Evolutionary conservation across 1,140 invertebrate species (phyloP).

Genomic region (Nebria ingens): DNA sequence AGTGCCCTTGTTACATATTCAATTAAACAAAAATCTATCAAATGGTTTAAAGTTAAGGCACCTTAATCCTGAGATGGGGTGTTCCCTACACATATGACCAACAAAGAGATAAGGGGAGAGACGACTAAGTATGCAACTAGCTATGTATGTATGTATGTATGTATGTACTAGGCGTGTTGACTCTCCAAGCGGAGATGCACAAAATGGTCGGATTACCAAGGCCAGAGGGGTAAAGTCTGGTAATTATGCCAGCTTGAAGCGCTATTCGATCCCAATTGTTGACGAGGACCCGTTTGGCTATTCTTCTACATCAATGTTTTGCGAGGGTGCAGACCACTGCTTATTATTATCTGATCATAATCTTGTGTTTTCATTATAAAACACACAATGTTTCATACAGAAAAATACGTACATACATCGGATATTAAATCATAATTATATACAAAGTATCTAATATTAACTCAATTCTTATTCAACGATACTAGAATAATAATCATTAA

Average conservation of each 20-base stretch:
- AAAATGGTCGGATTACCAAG: constrained; percentile 27
- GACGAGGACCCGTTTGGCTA: constrained; percentile 19
- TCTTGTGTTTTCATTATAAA: constrained; percentile 26
- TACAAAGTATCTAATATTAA: no score
- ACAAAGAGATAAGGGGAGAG: background rate
- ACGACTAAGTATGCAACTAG: constrained; percentile 9
- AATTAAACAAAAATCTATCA: constrained; percentile 47
- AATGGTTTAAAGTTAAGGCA: constrained; percentile 36
- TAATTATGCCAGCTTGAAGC: constrained; percentile 30
- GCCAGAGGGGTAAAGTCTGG: constrained; percentile 24
- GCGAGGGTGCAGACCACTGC: constrained; percentile 2
- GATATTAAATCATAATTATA: no score
- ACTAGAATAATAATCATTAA: no score
- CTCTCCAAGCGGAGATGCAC: constrained; percentile 12
- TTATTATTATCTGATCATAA: constrained; percentile 29
- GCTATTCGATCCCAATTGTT: constrained; percentile 31
- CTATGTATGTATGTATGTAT: background rate
- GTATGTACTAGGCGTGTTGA: background rate
- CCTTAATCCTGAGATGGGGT: constrained; percentile 32
- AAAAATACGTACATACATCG: constrained; percentile 8
- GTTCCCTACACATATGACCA: no score
- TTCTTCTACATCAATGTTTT: constrained; percentile 13
- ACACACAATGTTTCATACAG: constrained; percentile 23
- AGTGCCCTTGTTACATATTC: constrained; percentile 38
- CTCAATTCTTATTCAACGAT: no score